Evolutionary conservation across 2,797 vertebrate species (phyloP).

Genomic region (Syngnathus acus): DNA sequence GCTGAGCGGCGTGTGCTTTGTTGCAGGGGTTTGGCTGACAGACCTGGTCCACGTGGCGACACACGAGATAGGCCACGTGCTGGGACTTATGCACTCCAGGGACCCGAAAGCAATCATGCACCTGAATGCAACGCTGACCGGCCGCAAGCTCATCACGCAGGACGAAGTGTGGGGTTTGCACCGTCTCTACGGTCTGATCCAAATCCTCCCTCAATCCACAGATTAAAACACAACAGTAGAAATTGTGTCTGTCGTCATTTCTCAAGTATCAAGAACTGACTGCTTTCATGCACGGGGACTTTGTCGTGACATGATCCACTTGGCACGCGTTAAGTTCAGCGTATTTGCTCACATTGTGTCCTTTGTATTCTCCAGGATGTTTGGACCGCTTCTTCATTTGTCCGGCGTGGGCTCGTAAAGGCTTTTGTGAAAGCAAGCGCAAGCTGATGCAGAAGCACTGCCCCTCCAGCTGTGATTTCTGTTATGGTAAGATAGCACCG

Average conservation of each 20-base stretch:
- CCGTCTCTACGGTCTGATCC: conserved; percentile 82
- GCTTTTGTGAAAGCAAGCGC: conserved; percentile 81
- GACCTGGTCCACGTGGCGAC: conserved; percentile 93
- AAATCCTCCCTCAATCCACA: background rate
- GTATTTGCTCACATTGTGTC: conserved; percentile 30
- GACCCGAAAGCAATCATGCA: conserved; percentile 89
- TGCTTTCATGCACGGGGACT: background rate
- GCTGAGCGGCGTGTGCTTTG: background rate
- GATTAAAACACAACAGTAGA: conserved; percentile 1
- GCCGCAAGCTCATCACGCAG: conserved; percentile 86
- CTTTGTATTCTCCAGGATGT: conserved; percentile 74
- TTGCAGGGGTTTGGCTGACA: conserved; percentile 90
- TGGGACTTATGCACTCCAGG: conserved; percentile 96
- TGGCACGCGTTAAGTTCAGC: background rate
- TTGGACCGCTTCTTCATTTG: conserved; percentile 88
- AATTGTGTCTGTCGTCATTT: background rate
- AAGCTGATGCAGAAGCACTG: conserved; percentile 93
- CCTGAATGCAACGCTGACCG: conserved; percentile 89
- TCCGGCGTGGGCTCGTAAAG: conserved; percentile 81
- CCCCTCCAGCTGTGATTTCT: conserved; percentile 92
- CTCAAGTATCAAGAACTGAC: too few relatives aligned
- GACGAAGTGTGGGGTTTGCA: conserved; percentile 95
- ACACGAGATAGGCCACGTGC: conserved; percentile 90
- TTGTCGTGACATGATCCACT: background rate
- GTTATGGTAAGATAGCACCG: conserved; percentile 77